A percentile compares a stretch with the other conserved stretches of the same genome.
Evolutionary conservation across 2,113 vertebrate species (phyloP).

Genomic region (Corvus moneduloides): DNA sequence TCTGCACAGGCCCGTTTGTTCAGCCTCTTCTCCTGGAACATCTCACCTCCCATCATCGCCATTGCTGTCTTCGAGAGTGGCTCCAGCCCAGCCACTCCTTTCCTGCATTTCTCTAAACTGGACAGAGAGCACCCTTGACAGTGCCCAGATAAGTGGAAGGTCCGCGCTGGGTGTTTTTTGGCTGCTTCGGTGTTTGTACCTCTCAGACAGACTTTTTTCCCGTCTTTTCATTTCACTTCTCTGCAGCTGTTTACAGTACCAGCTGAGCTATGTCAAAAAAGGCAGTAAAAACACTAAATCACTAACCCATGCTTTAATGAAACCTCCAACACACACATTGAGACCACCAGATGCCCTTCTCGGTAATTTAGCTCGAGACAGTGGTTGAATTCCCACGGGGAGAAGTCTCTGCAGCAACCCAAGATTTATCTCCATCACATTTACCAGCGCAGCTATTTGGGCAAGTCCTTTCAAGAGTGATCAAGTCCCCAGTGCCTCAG

Average conservation of each 20-base stretch:
- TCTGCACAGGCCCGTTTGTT: rapidly evolving
- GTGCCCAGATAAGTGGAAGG: rapidly evolving
- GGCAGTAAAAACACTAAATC: not conserved
- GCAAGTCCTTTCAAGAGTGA: not conserved
- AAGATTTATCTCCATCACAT: not conserved
- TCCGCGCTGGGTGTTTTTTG: rapidly evolving
- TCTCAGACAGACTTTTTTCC: not conserved
- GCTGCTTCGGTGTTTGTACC: not conserved
- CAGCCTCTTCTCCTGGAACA: too few relatives aligned
- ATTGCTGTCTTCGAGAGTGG: rapidly evolving
- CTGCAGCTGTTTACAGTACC: not conserved
- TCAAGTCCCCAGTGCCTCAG: not conserved
- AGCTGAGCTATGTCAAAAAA: not conserved
- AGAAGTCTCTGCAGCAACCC: not conserved
- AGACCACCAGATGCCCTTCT: not conserved
- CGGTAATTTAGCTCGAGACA: not conserved
- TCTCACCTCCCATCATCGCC: not conserved
- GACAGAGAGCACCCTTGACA: not conserved
- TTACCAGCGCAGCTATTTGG: rapidly evolving
- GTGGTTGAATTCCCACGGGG: rapidly evolving
- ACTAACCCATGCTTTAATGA: not conserved
- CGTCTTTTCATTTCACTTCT: not conserved
- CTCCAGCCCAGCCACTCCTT: not conserved
- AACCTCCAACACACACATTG: not conserved
- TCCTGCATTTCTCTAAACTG: not conserved